phyloP scores from a whole-genome alignment of 2,113 vertebrate genomes.

The Lepus timidus region DNA sequence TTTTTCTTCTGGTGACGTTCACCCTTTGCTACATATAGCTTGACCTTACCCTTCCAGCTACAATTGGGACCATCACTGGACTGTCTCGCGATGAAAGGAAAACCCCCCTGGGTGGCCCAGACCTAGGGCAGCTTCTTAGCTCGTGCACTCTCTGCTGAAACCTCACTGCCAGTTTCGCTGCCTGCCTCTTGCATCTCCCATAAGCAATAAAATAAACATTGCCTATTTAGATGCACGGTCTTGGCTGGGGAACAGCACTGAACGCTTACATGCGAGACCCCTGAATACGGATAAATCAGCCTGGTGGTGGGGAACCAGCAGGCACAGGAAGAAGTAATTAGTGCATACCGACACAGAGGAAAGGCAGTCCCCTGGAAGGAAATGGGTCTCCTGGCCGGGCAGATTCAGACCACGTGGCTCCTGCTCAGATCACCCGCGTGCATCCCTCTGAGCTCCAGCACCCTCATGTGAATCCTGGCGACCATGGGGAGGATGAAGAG shows the following conservation, averaged over 20 bases:
- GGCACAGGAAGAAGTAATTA: conserved; percentile 39
- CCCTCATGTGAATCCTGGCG: neutral
- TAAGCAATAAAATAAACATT: conserved; percentile 62
- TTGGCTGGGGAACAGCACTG: neutral
- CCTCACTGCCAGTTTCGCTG: neutral
- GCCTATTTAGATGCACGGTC: conserved; percentile 57
- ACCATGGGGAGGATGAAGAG: neutral
- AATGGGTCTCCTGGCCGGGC: neutral
- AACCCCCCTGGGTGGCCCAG: neutral
- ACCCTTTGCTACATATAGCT: neutral
- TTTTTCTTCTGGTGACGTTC: conserved; percentile 18
- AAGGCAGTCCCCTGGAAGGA: neutral
- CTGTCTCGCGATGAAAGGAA: neutral
- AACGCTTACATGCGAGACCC: neutral
- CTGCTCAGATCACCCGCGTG: neutral
- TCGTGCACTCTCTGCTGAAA: neutral
- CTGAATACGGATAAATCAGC: neutral
- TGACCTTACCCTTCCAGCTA: conserved; percentile 31
- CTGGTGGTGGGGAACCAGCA: neutral
- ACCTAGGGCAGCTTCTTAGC: neutral
- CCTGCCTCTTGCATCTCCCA: neutral
- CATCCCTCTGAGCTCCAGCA: neutral
- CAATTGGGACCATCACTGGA: conserved; percentile 1
- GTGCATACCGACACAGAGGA: neutral
- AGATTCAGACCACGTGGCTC: neutral